A percentile compares a stretch with the other conserved stretches of the same genome.
phyloP scores from a whole-genome alignment of 2,113 vertebrate species.

The Cryptotis parvus region DNA sequence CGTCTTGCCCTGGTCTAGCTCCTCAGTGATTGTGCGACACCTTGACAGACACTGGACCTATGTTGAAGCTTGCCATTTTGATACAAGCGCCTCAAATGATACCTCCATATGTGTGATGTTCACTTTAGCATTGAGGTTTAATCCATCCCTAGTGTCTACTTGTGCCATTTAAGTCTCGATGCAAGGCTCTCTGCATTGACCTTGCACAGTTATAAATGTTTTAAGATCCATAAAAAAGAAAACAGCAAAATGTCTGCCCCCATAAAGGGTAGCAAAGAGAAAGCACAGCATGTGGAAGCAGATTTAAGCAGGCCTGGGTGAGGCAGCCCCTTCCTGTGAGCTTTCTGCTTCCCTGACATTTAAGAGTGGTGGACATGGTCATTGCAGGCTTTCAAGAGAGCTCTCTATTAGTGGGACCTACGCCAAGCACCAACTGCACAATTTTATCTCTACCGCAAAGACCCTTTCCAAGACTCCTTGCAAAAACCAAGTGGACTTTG shows the following conservation, averaged over 20 bases:
- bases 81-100: conserved; percentile 20
- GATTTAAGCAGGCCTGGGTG: conserved; percentile 16
- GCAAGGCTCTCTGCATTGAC: conserved; percentile 76
- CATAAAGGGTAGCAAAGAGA: conserved; percentile 76
- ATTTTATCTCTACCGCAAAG: conserved; percentile 70
- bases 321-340: background rate
- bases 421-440: conserved; percentile 48
- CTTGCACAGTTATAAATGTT: conserved; percentile 81
- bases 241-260: conserved; percentile 28
- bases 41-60: accelerated
- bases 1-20: background rate
- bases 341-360: conserved; percentile 50
- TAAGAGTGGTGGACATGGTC: conserved; percentile 50
- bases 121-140: conserved; percentile 26
- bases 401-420: conserved; percentile 70
- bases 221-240: conserved; percentile 78
- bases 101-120: background rate
- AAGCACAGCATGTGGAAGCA: conserved; percentile 47
- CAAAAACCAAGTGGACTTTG: conserved; percentile 55
- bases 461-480: conserved; percentile 48
- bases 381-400: conserved; percentile 61
- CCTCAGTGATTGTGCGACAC: no score
- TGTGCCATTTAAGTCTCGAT: conserved; percentile 55
- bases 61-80: background rate
- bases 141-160: conserved; percentile 66